Evolutionary conservation across 2,797 vertebrate species (phyloP).

Genomic region (Saxicola maurus): DNA sequence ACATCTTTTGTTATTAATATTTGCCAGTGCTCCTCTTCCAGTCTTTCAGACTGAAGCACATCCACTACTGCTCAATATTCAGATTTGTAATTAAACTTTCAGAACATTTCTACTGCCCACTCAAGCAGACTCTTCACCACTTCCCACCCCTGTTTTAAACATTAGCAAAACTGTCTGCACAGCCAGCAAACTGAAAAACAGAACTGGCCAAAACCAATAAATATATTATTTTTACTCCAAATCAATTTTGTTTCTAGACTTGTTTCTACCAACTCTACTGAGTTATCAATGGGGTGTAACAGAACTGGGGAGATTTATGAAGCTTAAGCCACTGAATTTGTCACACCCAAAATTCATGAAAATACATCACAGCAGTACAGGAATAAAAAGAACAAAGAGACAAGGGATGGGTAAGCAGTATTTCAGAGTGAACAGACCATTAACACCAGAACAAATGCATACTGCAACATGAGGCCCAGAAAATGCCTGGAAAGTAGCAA

Average conservation of each 20-base stretch:
- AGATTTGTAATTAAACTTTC: not conserved
- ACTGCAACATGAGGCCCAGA: not conserved
- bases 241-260: not conserved
- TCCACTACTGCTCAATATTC: not conserved
- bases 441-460: not conserved
- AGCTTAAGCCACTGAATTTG: not conserved
- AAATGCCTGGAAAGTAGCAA: not conserved
- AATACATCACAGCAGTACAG: not conserved
- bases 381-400: not conserved
- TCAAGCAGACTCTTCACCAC: not conserved
- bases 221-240: not conserved
- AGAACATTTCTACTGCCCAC: not conserved
- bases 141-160: not conserved
- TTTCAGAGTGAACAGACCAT: not conserved
- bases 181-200: not conserved
- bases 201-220: not conserved
- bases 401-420: not conserved
- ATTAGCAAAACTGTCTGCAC: not conserved
- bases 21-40: not conserved
- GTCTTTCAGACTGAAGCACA: not conserved
- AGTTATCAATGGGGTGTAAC: not conserved
- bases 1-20: not conserved
- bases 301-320: not conserved
- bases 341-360: not conserved
- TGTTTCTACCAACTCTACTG: not conserved